These are phyloP conservation scores for Oncorhynchus tshawytscha DNA, from an alignment of 2,113 vertebrate species.

Conservation along the genomic window DNA sequence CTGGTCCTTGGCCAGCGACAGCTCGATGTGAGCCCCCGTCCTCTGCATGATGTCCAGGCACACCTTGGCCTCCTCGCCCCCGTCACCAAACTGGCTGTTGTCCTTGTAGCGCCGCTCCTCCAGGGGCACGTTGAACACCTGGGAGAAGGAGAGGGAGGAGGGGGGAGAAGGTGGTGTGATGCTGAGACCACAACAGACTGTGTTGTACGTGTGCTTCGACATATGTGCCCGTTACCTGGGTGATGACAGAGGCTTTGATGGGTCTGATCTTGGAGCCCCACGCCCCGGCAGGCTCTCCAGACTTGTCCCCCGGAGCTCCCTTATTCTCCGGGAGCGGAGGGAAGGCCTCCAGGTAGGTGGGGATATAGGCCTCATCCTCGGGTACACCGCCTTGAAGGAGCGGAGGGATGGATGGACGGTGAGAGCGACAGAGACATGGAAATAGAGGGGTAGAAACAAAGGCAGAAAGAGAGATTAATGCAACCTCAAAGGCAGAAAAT, in stretches of 20 bases:
- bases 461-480: background rate
- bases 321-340: constrained; percentile 75
- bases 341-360: constrained; percentile 78
- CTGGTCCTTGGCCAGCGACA: constrained; percentile 81
- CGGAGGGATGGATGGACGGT: background rate
- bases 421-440: background rate
- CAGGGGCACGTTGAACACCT: constrained; percentile 80
- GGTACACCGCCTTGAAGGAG: constrained; percentile 69
- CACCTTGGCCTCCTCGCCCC: constrained; percentile 75
- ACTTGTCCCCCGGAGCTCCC: constrained; percentile 69
- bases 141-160: background rate
- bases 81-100: constrained; percentile 81
- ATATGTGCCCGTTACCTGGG: constrained; percentile 64
- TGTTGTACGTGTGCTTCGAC: background rate
- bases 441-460: no score
- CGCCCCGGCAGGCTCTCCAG: constrained; percentile 62
- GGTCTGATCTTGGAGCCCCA: constrained; percentile 77
- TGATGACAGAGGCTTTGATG: constrained; percentile 77
- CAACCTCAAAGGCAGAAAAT: background rate
- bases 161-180: background rate
- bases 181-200: background rate
- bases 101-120: constrained; percentile 83
- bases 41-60: constrained; percentile 81
- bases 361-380: constrained; percentile 77
- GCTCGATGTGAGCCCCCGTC: constrained; percentile 79